These are phyloP conservation scores for Malacosoma neustria DNA, from an alignment of 2,888 invertebrate genomes.

Conservation along the genomic window DNA sequence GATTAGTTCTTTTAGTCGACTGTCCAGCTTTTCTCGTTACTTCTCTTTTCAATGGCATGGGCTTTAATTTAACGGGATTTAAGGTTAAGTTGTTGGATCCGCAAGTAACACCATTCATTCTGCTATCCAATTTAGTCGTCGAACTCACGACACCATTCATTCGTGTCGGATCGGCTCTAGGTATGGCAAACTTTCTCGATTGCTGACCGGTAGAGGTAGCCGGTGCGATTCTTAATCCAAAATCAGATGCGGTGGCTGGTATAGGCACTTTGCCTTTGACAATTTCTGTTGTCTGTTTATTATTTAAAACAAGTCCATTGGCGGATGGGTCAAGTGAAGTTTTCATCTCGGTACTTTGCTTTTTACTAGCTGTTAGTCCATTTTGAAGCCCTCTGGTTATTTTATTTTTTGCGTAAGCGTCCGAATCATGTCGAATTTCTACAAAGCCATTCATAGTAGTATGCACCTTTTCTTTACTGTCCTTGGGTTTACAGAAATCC, in stretches of 20 bases:
- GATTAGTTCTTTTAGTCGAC: conserved; percentile 48
- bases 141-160: conserved; percentile 56
- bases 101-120: conserved; percentile 64
- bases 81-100: conserved; percentile 62
- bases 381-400: conserved; percentile 31
- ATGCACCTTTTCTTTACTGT: conserved; percentile 36
- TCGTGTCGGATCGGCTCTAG: conserved; percentile 39
- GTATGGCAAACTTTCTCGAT: conserved; percentile 29
- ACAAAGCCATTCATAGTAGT: conserved; percentile 54
- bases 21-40: conserved; percentile 33
- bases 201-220: conserved; percentile 32
- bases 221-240: conserved; percentile 38
- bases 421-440: conserved; percentile 42
- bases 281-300: conserved; percentile 25
- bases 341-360: conserved; percentile 31
- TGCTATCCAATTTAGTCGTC: conserved; percentile 59
- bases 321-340: conserved; percentile 48
- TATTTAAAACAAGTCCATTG: conserved; percentile 32
- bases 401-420: conserved; percentile 39
- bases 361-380: conserved; percentile 44
- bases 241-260: conserved; percentile 34
- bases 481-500: conserved; percentile 40
- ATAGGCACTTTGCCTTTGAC: conserved; percentile 44
- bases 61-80: conserved; percentile 39
- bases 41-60: conserved; percentile 41